A percentile compares a stretch with the other conserved stretches of the same genome.
These are phyloP conservation scores for Meloidogyne chitwoodi DNA, from an alignment of 1,140 invertebrate species.

Conservation along the genomic window DNA sequence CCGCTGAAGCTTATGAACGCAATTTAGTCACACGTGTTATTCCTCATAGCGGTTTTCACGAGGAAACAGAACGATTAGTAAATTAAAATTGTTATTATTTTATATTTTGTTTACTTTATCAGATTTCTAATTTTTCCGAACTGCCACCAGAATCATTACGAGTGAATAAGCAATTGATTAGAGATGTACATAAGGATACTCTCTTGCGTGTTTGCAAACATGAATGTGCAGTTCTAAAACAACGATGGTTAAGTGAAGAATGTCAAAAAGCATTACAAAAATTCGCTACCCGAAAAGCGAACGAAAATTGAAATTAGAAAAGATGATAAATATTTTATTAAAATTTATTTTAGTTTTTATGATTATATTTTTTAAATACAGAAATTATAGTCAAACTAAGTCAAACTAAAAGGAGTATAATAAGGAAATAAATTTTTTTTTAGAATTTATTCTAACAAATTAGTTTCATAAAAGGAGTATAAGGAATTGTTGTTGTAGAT, in stretches of 20 bases:
- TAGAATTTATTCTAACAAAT: too few species aligned
- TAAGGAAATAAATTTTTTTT: too few species aligned
- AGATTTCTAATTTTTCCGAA: slow-evolving; percentile 10
- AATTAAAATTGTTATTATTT: neutral
- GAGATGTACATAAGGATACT: slow-evolving; percentile 61
- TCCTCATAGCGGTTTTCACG: slow-evolving; percentile 65
- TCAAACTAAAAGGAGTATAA: too few species aligned
- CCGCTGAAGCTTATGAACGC: slow-evolving; percentile 70
- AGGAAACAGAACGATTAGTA: slow-evolving; percentile 59
- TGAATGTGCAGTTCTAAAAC: slow-evolving; percentile 65
- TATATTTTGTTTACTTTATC: neutral
- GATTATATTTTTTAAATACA: too few species aligned
- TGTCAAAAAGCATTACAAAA: slow-evolving; percentile 65
- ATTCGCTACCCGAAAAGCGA: slow-evolving; percentile 61
- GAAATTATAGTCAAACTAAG: too few species aligned
- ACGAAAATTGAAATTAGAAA: slow-evolving; percentile 5
- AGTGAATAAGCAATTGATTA: slow-evolving; percentile 65
- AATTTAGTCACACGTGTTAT: slow-evolving; percentile 73
- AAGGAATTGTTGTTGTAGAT: too few species aligned
- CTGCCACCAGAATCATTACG: slow-evolving; percentile 63
- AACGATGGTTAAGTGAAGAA: slow-evolving; percentile 68
- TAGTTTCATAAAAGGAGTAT: too few species aligned
- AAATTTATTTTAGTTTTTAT: too few species aligned
- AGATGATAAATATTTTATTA: neutral
- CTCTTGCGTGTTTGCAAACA: slow-evolving; percentile 65